These are phyloP conservation scores for Drosophila auraria DNA, from an alignment of 1,140 invertebrate genomes.

Conservation along the genomic window DNA sequence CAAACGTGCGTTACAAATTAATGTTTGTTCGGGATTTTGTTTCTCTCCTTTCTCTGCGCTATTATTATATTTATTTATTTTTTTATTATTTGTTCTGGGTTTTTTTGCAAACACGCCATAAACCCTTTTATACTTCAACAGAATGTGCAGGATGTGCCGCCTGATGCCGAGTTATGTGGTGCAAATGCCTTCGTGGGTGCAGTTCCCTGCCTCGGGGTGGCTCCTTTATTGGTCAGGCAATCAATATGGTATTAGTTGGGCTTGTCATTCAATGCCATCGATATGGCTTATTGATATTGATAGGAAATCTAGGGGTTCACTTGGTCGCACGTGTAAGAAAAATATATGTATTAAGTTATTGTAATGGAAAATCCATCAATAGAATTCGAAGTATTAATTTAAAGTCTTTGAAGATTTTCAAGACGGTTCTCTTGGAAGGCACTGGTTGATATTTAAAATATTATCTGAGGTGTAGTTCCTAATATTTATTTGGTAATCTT, in stretches of 20 bases:
- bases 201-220: conserved; percentile 20
- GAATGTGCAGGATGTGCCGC: conserved; percentile 26
- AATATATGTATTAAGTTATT: not conserved
- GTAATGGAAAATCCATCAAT: conserved; percentile 6
- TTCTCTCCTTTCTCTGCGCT: conserved; percentile 31
- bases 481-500: too few species aligned
- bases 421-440: too few species aligned
- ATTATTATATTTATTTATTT: conserved; percentile 45
- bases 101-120: conserved; percentile 74
- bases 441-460: too few species aligned
- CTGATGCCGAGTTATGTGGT: conserved; percentile 80
- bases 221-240: conserved; percentile 64
- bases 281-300: conserved; percentile 72
- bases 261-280: conserved; percentile 71
- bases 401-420: too few species aligned
- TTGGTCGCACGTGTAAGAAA: not conserved
- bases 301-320: conserved; percentile 16
- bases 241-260: conserved; percentile 80
- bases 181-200: conserved; percentile 57
- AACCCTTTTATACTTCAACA: conserved; percentile 83
- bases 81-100: conserved; percentile 16
- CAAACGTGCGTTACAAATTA: conserved; percentile 83
- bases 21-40: conserved; percentile 79
- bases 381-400: not conserved
- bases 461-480: too few species aligned